phyloP scores from a whole-genome alignment of 1,140 invertebrate species.

The Venturia canescens region DNA sequence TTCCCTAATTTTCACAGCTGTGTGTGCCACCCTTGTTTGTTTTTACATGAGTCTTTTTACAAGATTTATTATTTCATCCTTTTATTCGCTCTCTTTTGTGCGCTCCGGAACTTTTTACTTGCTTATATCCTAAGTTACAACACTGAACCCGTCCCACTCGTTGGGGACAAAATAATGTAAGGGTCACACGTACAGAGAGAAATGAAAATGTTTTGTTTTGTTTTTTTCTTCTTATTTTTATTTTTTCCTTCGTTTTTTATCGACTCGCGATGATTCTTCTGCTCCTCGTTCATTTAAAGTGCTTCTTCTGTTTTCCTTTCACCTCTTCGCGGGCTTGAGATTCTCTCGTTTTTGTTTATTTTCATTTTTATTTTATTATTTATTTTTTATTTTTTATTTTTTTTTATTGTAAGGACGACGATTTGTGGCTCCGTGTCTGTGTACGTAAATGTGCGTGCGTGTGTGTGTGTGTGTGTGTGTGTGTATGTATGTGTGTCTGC shows the following conservation, averaged over 20 bases:
- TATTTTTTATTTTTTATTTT: too few relatives aligned
- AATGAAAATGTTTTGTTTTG: slow-evolving; percentile 59
- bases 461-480: neutral
- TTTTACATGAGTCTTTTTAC: slow-evolving; percentile 1
- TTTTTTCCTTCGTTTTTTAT: too few relatives aligned
- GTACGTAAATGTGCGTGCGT: neutral
- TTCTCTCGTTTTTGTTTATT: slow-evolving; percentile 24
- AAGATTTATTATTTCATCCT: slow-evolving; percentile 30
- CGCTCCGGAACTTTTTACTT: slow-evolving; percentile 63
- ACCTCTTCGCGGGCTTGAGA: neutral
- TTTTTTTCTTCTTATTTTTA: too few relatives aligned
- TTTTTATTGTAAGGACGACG: slow-evolving; percentile 32
- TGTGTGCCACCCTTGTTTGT: slow-evolving; percentile 18
- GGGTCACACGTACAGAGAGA: slow-evolving; percentile 65
- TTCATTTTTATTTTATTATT: too few relatives aligned
- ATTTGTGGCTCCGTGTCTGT: slow-evolving; percentile 1
- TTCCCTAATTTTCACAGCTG: slow-evolving; percentile 13
- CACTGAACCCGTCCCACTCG: slow-evolving; percentile 72
- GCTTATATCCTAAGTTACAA: slow-evolving; percentile 74
- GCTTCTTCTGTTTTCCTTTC: neutral
- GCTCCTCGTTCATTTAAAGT: slow-evolving; percentile 21
- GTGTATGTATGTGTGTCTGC: neutral
- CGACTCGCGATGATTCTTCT: slow-evolving; percentile 38
- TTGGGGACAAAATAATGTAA: slow-evolving; percentile 74
- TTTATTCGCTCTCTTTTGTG: slow-evolving; percentile 52